Percentiles rank a stretch among this genome's conserved stretches.
These are phyloP conservation scores for Malurus elegans DNA, from an alignment of 2,113 vertebrate species.

Conservation along the genomic window DNA sequence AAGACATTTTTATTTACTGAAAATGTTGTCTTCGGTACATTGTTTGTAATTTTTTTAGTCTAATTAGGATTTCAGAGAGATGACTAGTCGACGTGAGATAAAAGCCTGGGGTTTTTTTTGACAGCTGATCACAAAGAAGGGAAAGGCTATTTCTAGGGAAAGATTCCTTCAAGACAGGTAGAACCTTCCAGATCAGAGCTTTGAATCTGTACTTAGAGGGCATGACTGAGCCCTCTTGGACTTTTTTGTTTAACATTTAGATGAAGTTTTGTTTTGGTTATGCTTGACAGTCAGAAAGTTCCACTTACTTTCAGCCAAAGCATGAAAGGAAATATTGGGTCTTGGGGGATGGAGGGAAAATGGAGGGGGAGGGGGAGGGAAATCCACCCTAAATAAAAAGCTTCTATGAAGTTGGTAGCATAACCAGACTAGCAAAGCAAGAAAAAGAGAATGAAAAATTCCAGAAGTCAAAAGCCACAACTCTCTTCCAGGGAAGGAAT, in stretches of 20 bases:
- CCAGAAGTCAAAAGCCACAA: conserved; percentile 4
- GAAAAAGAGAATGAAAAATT: conserved; percentile 38
- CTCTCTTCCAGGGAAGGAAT: conserved; percentile 43
- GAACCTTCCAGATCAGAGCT: background rate
- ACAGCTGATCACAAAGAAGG: background rate
- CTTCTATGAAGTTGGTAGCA: conserved; percentile 13
- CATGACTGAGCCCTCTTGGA: background rate
- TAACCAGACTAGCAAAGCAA: conserved; percentile 44
- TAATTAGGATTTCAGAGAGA: background rate
- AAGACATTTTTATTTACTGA: background rate
- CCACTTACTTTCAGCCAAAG: conserved; percentile 61
- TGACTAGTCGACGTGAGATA: background rate
- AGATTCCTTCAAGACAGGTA: background rate
- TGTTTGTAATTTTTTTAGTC: background rate
- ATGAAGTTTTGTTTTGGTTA: background rate
- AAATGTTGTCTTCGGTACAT: background rate
- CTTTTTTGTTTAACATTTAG: background rate
- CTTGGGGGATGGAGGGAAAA: background rate
- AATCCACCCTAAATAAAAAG: conserved; percentile 43
- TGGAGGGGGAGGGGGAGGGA: no score
- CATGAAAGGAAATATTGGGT: conserved; percentile 40
- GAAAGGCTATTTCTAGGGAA: background rate
- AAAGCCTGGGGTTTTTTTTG: background rate
- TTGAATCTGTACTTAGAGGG: background rate
- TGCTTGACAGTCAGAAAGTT: conserved; percentile 50